Percentiles rank a stretch among this genome's conserved stretches.
Evolutionary conservation across 1,140 invertebrate species (phyloP).

Genomic region (Scylla paramamosain): DNA sequence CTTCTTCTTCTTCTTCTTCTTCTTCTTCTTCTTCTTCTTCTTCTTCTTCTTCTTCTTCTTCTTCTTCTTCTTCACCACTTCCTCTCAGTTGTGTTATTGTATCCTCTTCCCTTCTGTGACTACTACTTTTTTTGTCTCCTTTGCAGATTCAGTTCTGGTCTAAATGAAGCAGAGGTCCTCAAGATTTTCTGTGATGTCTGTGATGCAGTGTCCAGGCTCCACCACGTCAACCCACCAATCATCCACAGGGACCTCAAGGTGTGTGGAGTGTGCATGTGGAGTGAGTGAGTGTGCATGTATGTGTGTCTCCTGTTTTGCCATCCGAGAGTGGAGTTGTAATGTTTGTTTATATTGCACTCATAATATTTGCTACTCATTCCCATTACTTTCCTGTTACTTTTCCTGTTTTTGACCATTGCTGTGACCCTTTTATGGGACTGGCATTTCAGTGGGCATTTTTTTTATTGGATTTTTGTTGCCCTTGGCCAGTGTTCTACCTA

Average conservation of each 20-base stretch:
- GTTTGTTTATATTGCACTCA: not conserved
- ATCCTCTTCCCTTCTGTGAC: not conserved
- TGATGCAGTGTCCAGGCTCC: slow-evolving; percentile 94
- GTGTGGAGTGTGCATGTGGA: slow-evolving; percentile 67
- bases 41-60: not conserved
- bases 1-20: too few relatives aligned
- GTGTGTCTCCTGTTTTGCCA: not conserved
- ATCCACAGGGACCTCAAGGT: slow-evolving; percentile 97
- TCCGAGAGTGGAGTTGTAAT: not conserved
- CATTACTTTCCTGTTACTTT: too few relatives aligned
- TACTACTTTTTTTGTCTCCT: not conserved
- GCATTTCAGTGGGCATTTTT: too few relatives aligned
- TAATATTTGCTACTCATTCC: not conserved
- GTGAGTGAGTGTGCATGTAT: not conserved
- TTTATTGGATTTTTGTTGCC: too few relatives aligned
- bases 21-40: not conserved
- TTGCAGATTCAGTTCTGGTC: slow-evolving; percentile 85
- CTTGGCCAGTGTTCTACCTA: too few relatives aligned
- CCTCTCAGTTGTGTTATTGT: not conserved
- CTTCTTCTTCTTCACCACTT: not conserved
- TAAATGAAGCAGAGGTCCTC: slow-evolving; percentile 91
- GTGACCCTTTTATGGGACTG: too few relatives aligned
- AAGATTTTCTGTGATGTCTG: slow-evolving; percentile 97
- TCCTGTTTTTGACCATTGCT: too few relatives aligned
- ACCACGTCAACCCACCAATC: slow-evolving; percentile 97